phyloP scores from a whole-genome alignment of 2,113 vertebrate genomes.

The Anguilla japonica region DNA sequence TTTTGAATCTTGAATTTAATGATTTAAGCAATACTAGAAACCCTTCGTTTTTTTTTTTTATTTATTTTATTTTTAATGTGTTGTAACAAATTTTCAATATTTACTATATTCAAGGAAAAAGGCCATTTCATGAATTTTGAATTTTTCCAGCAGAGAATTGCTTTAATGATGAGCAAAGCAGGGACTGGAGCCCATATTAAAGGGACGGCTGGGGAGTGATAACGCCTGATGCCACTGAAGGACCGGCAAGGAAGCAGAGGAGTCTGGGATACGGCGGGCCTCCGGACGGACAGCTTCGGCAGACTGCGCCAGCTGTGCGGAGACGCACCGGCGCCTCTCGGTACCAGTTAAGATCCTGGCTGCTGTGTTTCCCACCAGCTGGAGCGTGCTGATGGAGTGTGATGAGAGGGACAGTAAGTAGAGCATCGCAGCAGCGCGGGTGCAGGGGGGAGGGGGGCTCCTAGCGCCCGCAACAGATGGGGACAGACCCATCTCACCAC shows the following conservation, averaged over 20 bases:
- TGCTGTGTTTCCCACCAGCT: conserved; percentile 62
- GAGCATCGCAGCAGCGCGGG: conserved; percentile 39
- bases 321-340: conserved; percentile 43
- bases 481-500: conserved; percentile 19
- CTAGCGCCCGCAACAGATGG: conserved; percentile 24
- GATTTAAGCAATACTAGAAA: no score
- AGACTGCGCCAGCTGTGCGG: conserved; percentile 15
- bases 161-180: not conserved
- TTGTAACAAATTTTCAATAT: not conserved
- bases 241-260: not conserved
- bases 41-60: no score
- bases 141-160: not conserved
- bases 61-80: no score
- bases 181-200: not conserved
- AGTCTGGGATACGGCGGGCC: conserved; percentile 1
- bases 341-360: conserved; percentile 62
- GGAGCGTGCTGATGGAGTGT: conserved; percentile 66
- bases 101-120: not conserved
- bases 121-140: not conserved
- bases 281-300: not conserved
- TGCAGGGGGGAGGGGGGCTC: conserved; percentile 1
- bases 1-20: no score
- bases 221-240: conserved; percentile 3
- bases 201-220: not conserved
- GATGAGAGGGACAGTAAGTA: conserved; percentile 46